Evolutionary conservation across 2,797 vertebrate species (phyloP).

Genomic region (Enteromius paludinosus): DNA sequence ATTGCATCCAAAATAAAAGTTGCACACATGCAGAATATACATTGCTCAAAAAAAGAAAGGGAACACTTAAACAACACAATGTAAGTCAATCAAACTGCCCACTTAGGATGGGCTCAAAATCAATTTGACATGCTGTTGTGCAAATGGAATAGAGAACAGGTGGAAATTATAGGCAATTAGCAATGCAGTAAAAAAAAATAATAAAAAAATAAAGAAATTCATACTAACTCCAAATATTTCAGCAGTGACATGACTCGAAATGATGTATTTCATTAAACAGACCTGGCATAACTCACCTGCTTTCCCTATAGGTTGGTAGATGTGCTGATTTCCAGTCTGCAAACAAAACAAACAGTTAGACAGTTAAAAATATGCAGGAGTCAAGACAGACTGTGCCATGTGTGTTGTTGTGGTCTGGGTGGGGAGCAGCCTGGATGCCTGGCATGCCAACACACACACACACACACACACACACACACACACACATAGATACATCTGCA

Average conservation of each 20-base stretch:
- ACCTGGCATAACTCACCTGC: constrained; percentile 81
- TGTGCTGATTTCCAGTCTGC: constrained; percentile 95
- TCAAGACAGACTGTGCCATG: constrained; percentile 29
- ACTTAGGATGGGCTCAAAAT: too few species aligned
- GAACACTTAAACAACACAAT: too few species aligned
- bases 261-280: neutral
- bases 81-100: too few species aligned
- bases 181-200: too few species aligned
- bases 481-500: constrained; percentile 31
- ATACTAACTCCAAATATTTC: neutral
- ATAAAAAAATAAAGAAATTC: too few species aligned
- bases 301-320: constrained; percentile 97
- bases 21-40: too few species aligned
- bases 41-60: too few species aligned
- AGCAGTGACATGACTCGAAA: neutral
- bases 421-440: constrained; percentile 54
- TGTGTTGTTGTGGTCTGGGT: constrained; percentile 58
- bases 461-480: constrained; percentile 45
- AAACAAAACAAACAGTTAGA: constrained; percentile 66
- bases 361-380: constrained; percentile 38
- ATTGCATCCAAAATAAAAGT: too few species aligned
- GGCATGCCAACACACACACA: constrained; percentile 48
- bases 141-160: too few species aligned
- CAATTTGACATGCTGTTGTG: too few species aligned
- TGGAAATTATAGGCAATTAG: too few species aligned